Evolutionary conservation across 2,113 vertebrate genomes (phyloP).

Genomic region (Oncorhynchus mykiss): DNA sequence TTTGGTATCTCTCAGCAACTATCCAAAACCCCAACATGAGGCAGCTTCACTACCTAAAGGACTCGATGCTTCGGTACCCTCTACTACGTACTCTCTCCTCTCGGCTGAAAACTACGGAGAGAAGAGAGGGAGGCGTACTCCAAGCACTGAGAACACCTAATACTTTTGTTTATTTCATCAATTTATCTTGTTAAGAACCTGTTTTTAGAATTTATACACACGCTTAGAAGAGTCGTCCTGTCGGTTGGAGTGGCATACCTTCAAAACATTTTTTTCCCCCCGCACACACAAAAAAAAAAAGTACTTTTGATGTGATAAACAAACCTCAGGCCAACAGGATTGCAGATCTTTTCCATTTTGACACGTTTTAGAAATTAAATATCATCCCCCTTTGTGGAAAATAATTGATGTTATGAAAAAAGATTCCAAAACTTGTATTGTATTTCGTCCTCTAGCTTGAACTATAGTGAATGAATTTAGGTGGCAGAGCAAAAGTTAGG

Average conservation of each 20-base stretch:
- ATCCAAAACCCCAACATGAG: slow-evolving; percentile 68
- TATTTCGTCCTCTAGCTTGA: slow-evolving; percentile 76
- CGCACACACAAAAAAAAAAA: slow-evolving; percentile 46
- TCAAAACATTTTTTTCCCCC: slow-evolving; percentile 54
- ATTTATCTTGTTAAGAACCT: slow-evolving; percentile 73
- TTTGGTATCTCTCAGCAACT: slow-evolving; percentile 46
- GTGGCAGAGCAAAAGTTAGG: slow-evolving; percentile 65
- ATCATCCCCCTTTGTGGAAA: slow-evolving; percentile 56
- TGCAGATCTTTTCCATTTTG: slow-evolving; percentile 54
- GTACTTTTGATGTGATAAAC: slow-evolving; percentile 46
- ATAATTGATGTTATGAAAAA: slow-evolving; percentile 54
- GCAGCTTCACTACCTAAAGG: slow-evolving; percentile 75
- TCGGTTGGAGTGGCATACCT: slow-evolving; percentile 53
- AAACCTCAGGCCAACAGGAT: slow-evolving; percentile 58
- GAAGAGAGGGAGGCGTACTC: slow-evolving; percentile 50
- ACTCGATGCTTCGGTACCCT: slow-evolving; percentile 67
- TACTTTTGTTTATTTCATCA: slow-evolving; percentile 35
- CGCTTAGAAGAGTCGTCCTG: slow-evolving; percentile 57
- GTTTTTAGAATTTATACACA: slow-evolving; percentile 64
- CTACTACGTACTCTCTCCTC: slow-evolving; percentile 36
- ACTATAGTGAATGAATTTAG: slow-evolving; percentile 76
- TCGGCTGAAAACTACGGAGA: slow-evolving; percentile 20
- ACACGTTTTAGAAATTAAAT: slow-evolving; percentile 38
- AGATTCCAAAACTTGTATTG: slow-evolving; percentile 64
- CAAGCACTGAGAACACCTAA: slow-evolving; percentile 68